Evolutionary conservation across 2,113 vertebrate species (phyloP), one percentile per base, ranked within the genome.

Genomic region (Perca fluviatilis): DNA sequence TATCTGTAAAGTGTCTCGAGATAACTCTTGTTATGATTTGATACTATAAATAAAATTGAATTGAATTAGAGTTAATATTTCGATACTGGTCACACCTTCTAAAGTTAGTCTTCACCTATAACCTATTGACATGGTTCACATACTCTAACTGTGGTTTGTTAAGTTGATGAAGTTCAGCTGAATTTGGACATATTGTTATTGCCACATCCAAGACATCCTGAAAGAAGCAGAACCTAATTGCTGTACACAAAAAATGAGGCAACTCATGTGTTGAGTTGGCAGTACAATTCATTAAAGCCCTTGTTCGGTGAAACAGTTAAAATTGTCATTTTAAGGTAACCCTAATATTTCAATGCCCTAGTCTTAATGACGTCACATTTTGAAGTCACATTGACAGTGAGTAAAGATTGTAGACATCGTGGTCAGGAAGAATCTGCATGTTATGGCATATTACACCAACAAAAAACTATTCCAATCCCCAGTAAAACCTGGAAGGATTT

Each of bases 251-350:
- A n/a, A 43, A 49, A 27, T 61, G 10, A 73, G 25, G 46, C 18
- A 47, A 25, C 27, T 40, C 0, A 1, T 30, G 36, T 19, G 23
- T 25, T 47, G n/a, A 5, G 19, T 30, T 60, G 13, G 13, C 16
- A 50, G 12, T 46, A 33, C 46, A 68, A 58, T 60, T 16, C 4
- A 4, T 19, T 21, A 70, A 43, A 62, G 57, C 33, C 36, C 57
- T 76, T 58, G 9, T 36, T 61, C 5, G 4, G 30, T 50, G 49
- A 69, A 79, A 71, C 27, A 3, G 47, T 9, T 66, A 16, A 62
- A 90, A 51, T 57, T 25, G 33, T 78, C 19, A 74, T 62, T 68
- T 85, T 67, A 88, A 79, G 68, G 71, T 82, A 75, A 87, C 27
- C 2, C 9, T 21, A 46, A 74, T 80, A 74, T 66, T 43, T 60